These are phyloP conservation scores for Trichonephila clavipes DNA, from an alignment of 1,140 invertebrate genomes.

Conservation along the genomic window DNA sequence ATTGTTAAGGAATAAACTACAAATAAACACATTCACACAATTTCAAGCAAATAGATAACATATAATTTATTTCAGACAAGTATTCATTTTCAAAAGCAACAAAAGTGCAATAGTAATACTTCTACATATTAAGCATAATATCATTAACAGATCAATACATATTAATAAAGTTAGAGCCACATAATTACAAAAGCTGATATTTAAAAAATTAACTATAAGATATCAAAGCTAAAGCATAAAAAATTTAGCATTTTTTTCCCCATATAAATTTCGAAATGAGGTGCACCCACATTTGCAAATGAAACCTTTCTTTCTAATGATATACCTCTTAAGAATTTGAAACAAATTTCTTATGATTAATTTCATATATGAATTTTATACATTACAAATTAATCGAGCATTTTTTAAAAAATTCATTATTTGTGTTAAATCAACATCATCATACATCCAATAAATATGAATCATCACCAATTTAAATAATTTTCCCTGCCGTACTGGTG, in stretches of 20 bases:
- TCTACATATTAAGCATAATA: not conserved
- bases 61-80: conserved; percentile 33
- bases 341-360: too few species aligned
- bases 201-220: not conserved
- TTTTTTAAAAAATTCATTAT: too few species aligned
- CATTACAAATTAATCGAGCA: too few species aligned
- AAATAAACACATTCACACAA: not conserved
- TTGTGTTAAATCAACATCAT: too few species aligned
- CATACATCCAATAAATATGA: too few species aligned
- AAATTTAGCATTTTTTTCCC: not conserved
- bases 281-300: not conserved
- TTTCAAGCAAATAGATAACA: conserved; percentile 34
- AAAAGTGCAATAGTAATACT: conserved; percentile 24
- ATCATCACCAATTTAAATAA: too few species aligned
- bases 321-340: too few species aligned
- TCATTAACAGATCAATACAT: not conserved
- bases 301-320: too few species aligned
- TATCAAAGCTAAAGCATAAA: not conserved
- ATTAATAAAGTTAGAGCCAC: not conserved
- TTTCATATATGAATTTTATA: too few species aligned
- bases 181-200: not conserved
- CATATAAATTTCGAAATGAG: not conserved
- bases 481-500: too few species aligned
- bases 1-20: too few species aligned
- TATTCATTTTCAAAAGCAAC: conserved; percentile 45